These are phyloP conservation scores for Barnardius zonarius DNA, from an alignment of 2,113 vertebrate species.

Conservation along the genomic window DNA sequence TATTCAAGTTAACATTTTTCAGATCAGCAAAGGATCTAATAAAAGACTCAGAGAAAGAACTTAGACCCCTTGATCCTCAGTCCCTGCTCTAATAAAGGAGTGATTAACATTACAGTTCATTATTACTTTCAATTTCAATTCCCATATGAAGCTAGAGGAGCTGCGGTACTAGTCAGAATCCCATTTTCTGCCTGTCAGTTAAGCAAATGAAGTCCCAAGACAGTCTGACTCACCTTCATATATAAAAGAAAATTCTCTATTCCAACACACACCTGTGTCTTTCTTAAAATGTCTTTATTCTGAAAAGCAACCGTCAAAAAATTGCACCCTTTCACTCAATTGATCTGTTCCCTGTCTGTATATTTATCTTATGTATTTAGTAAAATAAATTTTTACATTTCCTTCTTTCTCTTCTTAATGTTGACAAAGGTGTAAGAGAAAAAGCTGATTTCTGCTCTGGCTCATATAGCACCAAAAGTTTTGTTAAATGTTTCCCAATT, in stretches of 20 bases:
- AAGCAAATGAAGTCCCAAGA: conserved; percentile 47
- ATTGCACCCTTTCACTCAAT: background rate
- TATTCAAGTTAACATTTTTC: background rate
- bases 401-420: background rate
- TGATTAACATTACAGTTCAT: conserved; percentile 54
- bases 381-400: background rate
- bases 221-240: conserved; percentile 25
- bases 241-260: conserved; percentile 20
- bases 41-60: background rate
- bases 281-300: conserved; percentile 42
- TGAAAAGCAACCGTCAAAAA: background rate
- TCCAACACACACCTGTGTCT: background rate
- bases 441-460: background rate
- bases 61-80: background rate
- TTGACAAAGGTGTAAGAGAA: background rate
- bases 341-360: background rate
- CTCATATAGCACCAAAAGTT: background rate
- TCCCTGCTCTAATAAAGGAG: conserved; percentile 42
- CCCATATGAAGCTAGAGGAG: conserved; percentile 18
- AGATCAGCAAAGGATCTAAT: background rate
- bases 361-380: background rate
- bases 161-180: conserved; percentile 6
- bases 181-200: conserved; percentile 54
- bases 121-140: conserved; percentile 44
- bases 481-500: background rate